A percentile compares a stretch with the other conserved stretches of the same genome.
phyloP scores from a whole-genome alignment of 2,797 vertebrate genomes.

The Sebastes dallii region DNA sequence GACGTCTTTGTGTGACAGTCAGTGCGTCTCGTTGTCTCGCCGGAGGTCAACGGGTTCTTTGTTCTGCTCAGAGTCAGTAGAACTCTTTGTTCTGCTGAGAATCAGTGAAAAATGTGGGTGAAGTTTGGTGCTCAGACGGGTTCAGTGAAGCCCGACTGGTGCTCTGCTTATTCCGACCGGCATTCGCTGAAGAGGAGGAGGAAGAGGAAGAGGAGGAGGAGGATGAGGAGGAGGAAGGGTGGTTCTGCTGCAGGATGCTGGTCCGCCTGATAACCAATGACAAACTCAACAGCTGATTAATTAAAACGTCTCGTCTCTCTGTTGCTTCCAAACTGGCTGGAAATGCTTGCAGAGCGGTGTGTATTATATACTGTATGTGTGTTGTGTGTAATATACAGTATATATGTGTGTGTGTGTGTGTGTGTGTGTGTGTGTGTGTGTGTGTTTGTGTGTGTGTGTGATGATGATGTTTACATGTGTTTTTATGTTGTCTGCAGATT shows the following conservation, averaged over 20 bases:
- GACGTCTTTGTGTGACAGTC: neutral
- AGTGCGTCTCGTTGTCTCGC: neutral
- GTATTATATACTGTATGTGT: neutral
- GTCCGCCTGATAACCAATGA: conserved; percentile 25
- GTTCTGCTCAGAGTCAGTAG: neutral
- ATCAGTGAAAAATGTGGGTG: neutral
- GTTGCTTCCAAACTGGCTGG: conserved; percentile 19
- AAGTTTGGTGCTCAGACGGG: conserved; percentile 19
- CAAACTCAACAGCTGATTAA: conserved; percentile 27
- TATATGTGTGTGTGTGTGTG: conserved; percentile 13
- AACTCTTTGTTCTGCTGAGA: neutral
- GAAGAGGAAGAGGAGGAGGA: neutral
- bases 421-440: neutral
- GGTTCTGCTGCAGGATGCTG: conserved; percentile 36
- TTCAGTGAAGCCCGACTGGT: conserved; percentile 9
- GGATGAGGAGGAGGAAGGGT: neutral
- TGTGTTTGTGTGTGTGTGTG: neutral
- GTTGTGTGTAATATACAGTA: neutral
- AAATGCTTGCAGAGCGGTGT: neutral
- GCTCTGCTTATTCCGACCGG: conserved; percentile 52
- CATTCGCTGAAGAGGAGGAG: conserved; percentile 24
- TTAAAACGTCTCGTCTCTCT: conserved; percentile 5
- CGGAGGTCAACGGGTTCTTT: neutral
- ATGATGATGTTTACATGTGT: too few relatives aligned
- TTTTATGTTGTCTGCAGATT: too few relatives aligned